phyloP scores from a whole-genome alignment of 2,797 vertebrate species.

The Dicrostonyx torquatus region DNA sequence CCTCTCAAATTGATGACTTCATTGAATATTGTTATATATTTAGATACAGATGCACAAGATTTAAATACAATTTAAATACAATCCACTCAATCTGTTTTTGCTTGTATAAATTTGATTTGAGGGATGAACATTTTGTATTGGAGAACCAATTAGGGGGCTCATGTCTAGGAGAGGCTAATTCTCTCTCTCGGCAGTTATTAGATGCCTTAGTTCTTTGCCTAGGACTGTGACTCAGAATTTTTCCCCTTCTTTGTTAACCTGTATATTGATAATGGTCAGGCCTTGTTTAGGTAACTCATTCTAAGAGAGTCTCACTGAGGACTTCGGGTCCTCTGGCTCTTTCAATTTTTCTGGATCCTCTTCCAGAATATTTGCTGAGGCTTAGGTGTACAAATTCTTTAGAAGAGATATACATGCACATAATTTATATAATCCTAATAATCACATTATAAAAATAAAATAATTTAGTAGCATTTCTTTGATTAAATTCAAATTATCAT shows the following conservation, averaged over 20 bases:
- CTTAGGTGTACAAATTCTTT: neutral
- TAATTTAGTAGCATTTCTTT: neutral
- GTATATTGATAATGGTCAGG: neutral
- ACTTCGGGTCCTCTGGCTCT: neutral
- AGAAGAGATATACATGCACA: neutral
- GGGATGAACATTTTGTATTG: neutral
- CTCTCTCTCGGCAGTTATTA: neutral
- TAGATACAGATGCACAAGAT: neutral
- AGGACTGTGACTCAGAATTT: too few relatives aligned
- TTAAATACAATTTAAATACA: neutral
- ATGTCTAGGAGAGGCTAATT: neutral
- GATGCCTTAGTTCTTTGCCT: neutral
- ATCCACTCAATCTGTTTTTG: neutral
- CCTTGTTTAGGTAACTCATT: neutral
- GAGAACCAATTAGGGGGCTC: neutral
- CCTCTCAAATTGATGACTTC: neutral
- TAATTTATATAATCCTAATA: slow-evolving; percentile 13
- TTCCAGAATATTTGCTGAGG: neutral
- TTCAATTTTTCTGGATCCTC: neutral
- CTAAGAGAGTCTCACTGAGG: neutral
- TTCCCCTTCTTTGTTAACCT: neutral
- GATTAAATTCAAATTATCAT: slow-evolving; percentile 25
- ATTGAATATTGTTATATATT: neutral
- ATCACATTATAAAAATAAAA: neutral
- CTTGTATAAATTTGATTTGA: neutral